Base-by-base conservation (phyloP, 2,888 invertebrate genomes). In the Zhuqinia jingwanae region DNA sequence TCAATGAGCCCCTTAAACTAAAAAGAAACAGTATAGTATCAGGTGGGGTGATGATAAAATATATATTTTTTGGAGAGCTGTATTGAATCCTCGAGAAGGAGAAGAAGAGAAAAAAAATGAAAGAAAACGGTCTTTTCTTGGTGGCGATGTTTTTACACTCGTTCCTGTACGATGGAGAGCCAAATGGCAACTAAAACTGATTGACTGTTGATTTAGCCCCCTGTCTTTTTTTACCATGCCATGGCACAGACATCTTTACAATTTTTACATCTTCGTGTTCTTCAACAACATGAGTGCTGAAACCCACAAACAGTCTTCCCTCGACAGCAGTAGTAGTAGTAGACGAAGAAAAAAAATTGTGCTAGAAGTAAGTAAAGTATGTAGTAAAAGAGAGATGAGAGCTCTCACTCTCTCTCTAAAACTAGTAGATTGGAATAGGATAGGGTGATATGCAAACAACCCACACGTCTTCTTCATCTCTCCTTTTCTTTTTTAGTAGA, bases 161-260 rank as follows among this genome's bases (percentile, higher is more conserved):
- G 68, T 68, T 68, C 68, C 45, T 68, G 11, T 45, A 17, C 68
- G 45, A 36, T 20, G 45, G n/a, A 68, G 68, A 68, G 68, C 68
- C 68, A 42, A 68, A 68, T 68, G 68, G 68, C 68, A 68, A 68
- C 68, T 68, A 68, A 65, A n/a, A 17, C 68, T 68, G 68, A 68
- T 45, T 68, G 68, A 68, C 68, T 68, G 68, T 68, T 68, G 68
- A 68, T 68, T 68, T 68, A 45, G 42, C 45, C 68, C 42, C 68
- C 45, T 60, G 53, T 60, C 68, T 45, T 68, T 53, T 65, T 36
- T 36, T 17, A 10, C 65, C 65, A n/a, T 15, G 42, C 10, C 30
- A n/a, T 65, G 17, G 0, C 58, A 22, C 36, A 36, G 36, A 36
- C 5, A n/a, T n/a, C n/a, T n/a, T n/a, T n/a, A n/a, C n/a, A n/a